Evolutionary conservation across 2,888 invertebrate genomes (phyloP).

Genomic region (Mallateleia sp.): DNA sequence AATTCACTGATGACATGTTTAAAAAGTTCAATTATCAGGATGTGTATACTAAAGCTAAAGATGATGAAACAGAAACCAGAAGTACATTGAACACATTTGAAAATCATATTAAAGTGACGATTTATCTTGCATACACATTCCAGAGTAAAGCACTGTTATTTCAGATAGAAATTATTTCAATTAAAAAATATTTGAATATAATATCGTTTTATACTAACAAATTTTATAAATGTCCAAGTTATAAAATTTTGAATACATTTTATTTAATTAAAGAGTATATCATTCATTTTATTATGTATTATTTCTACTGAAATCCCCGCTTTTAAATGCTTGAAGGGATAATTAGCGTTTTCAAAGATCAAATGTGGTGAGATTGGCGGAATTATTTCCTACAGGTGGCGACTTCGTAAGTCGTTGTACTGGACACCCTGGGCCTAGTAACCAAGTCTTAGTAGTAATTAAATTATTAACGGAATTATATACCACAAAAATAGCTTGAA

Average conservation of each 20-base stretch:
- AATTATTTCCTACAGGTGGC: slow-evolving; percentile 34
- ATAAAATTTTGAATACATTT: slow-evolving; percentile 16
- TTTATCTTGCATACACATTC: slow-evolving; percentile 17
- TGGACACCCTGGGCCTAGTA: slow-evolving; percentile 21
- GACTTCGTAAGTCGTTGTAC: slow-evolving; percentile 16
- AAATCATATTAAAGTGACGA: slow-evolving; percentile 9
- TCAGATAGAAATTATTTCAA: no score
- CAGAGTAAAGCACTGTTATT: slow-evolving; percentile 26
- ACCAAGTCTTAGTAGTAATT: no score
- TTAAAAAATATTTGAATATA: no score
- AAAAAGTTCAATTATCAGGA: slow-evolving; percentile 26
- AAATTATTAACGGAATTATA: no score
- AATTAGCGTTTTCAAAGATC: background rate
- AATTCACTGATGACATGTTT: slow-evolving; percentile 26
- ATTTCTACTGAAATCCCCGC: no score
- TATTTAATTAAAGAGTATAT: no score
- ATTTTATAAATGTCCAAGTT: slow-evolving; percentile 17
- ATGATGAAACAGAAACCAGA: slow-evolving; percentile 6
- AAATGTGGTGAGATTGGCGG: slow-evolving; percentile 31
- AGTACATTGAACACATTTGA: slow-evolving; percentile 8
- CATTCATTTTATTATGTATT: no score
- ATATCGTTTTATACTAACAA: slow-evolving; percentile 19
- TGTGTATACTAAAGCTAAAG: slow-evolving; percentile 11
- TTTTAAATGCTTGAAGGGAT: slow-evolving; percentile 24
- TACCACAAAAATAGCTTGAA: no score